These are phyloP conservation scores for Rhegmatorhina hoffmannsi DNA, from an alignment of 2,113 vertebrate species.

Conservation along the genomic window DNA sequence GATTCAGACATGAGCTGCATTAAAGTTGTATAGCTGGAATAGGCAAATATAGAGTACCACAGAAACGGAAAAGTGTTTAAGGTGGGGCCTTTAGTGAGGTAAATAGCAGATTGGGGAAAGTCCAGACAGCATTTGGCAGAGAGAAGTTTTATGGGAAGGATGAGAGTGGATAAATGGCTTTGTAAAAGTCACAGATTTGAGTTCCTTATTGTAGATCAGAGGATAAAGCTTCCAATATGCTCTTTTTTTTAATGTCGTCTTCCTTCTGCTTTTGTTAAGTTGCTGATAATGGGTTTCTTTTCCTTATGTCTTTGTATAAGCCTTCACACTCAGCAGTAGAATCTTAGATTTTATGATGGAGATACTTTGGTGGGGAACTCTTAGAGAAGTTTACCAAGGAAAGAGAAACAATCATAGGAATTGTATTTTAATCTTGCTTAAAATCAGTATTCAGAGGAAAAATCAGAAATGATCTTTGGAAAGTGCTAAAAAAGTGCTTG, in stretches of 20 bases:
- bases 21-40: not conserved
- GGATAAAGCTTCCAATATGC: not conserved
- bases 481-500: not conserved
- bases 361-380: not conserved
- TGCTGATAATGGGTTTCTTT: not conserved
- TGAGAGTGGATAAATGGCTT: not conserved
- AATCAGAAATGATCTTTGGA: not conserved
- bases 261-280: not conserved
- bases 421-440: not conserved
- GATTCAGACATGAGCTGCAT: accelerated
- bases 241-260: not conserved
- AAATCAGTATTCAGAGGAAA: not conserved
- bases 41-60: not conserved
- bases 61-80: not conserved
- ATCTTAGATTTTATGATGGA: not conserved
- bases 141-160: not conserved
- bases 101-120: not conserved
- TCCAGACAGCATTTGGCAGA: not conserved
- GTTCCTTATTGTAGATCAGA: not conserved
- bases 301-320: not conserved
- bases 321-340: not conserved
- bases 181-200: not conserved
- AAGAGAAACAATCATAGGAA: not conserved
- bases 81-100: not conserved
- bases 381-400: not conserved